Percentiles rank a stretch among this genome's conserved stretches.
phyloP scores from a whole-genome alignment of 2,113 vertebrate species.

The Sinocyclocheilus anshuiensis region DNA sequence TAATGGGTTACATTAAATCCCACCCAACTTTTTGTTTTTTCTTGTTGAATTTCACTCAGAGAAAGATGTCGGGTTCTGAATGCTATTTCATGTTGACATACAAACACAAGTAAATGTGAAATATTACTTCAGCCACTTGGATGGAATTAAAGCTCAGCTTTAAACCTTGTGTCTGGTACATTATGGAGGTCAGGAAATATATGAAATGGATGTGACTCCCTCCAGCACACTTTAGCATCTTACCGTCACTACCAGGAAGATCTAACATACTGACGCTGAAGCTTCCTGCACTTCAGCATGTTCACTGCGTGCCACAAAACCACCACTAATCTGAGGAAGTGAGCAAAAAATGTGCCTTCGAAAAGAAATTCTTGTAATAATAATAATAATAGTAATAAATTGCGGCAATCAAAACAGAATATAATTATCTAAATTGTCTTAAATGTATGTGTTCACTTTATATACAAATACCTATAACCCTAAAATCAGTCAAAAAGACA shows the following conservation, averaged over 20 bases:
- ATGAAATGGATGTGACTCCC: slow-evolving; percentile 40
- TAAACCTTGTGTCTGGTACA: slow-evolving; percentile 23
- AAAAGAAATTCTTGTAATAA: neutral
- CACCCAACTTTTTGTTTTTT: neutral
- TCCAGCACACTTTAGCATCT: slow-evolving; percentile 30
- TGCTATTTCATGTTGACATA: neutral
- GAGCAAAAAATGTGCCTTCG: neutral
- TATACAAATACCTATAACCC: neutral
- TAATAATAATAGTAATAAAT: neutral
- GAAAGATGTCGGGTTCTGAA: neutral
- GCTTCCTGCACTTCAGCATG: slow-evolving; percentile 46
- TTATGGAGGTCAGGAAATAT: slow-evolving; percentile 30
- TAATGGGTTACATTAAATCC: neutral
- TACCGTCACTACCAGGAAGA: slow-evolving; percentile 39
- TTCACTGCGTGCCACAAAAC: slow-evolving; percentile 24
- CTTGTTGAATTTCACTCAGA: neutral
- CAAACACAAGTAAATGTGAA: neutral
- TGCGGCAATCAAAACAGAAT: no score
- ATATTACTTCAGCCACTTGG: neutral
- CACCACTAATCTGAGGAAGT: slow-evolving; percentile 15
- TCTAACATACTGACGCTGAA: slow-evolving; percentile 25
- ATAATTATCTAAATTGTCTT: neutral
- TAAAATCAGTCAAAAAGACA: neutral
- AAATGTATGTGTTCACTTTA: neutral
- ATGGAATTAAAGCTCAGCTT: slow-evolving; percentile 11